Evolutionary conservation across 2,797 vertebrate species (phyloP).

Genomic region (Selene dorsalis): DNA sequence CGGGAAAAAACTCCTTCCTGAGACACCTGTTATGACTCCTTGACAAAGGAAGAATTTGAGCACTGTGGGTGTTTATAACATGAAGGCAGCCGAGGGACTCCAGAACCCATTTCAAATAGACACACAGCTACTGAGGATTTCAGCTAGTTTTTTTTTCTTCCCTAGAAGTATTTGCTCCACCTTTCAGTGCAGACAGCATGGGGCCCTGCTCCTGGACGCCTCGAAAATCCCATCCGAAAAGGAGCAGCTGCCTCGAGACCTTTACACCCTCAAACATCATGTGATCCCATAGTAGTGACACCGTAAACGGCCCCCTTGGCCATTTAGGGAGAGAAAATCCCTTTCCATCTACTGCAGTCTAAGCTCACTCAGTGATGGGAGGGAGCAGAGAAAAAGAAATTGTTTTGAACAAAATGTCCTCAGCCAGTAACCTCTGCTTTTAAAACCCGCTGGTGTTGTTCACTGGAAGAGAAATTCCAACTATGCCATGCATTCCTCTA

Average conservation of each 20-base stretch:
- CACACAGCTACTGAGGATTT: constrained; percentile 80
- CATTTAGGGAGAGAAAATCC: constrained; percentile 83
- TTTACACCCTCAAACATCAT: constrained; percentile 83
- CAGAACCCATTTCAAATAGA: constrained; percentile 81
- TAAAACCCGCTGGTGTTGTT: constrained; percentile 56
- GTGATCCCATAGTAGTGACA: constrained; percentile 81
- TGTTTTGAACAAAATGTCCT: constrained; percentile 82
- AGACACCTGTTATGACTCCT: constrained; percentile 85
- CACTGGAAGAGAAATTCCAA: constrained; percentile 64
- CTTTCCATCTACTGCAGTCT: constrained; percentile 74
- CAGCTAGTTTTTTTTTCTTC: constrained; percentile 39
- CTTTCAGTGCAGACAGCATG: constrained; percentile 81
- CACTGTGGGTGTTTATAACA: constrained; percentile 84
- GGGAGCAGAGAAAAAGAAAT: constrained; percentile 69
- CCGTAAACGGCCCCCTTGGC: constrained; percentile 78
- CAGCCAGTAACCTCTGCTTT: constrained; percentile 67
- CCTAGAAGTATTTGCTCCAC: constrained; percentile 82
- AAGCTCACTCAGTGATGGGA: constrained; percentile 62
- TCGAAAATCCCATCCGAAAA: constrained; percentile 81
- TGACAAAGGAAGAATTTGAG: constrained; percentile 82
- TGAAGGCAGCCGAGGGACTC: constrained; percentile 79
- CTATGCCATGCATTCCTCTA: constrained; percentile 65
- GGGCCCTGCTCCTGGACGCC: constrained; percentile 77
- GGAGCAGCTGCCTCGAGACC: constrained; percentile 83
- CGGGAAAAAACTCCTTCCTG: constrained; percentile 65